Base-by-base conservation (phyloP, 2,113 vertebrate species). In the Clupea harengus region DNA sequence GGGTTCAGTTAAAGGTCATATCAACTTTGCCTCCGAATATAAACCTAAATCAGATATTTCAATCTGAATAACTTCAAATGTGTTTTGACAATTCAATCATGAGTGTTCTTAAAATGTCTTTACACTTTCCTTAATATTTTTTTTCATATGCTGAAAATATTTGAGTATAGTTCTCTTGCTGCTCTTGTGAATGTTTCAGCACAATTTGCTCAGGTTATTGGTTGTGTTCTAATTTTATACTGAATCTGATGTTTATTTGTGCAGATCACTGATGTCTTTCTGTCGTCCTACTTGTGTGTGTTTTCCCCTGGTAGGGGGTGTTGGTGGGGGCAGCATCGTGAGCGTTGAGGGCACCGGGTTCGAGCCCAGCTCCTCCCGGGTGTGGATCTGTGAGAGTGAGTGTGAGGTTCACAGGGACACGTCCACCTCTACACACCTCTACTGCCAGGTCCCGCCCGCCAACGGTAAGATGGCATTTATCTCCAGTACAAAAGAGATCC, bases 291-390 rank as follows among this genome's bases (percentile, higher is more conserved):
- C n/a, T n/a, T n/a, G n/a, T 72, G 64, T 49, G 54, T 0, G 15
- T 85, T 81, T 81, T 83, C 39, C 22, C 49, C 0, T n/a, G 89
- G 25, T 85, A 97, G 97, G 96, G 3, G 95, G 97, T 84, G 96
- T 95, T 1, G 96, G 94, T 0, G 96, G 97, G 11, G 94, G 95
- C 8, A 93, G 93, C 8, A 83, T 90, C 64, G 84, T 97, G 88
- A 89, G 89, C 1, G 49, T 97, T 64, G 91, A 88, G 4, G 97
- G 97, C 3, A 93, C 92, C 0, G 96, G 96, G 1, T 97, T 97
- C 45, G 94, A 96, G 84, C 91, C 92, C 0, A 60, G 83, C 22
- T 88, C 47, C 28, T 95, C 96, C 39, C 75, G 2, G 0, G 89
- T 96, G 85, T 87, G 85, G 9, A 87, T 97, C 72, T 97, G 97